Base-by-base conservation (phyloP, 2,797 vertebrate species). In the Cuniculus paca region DNA sequence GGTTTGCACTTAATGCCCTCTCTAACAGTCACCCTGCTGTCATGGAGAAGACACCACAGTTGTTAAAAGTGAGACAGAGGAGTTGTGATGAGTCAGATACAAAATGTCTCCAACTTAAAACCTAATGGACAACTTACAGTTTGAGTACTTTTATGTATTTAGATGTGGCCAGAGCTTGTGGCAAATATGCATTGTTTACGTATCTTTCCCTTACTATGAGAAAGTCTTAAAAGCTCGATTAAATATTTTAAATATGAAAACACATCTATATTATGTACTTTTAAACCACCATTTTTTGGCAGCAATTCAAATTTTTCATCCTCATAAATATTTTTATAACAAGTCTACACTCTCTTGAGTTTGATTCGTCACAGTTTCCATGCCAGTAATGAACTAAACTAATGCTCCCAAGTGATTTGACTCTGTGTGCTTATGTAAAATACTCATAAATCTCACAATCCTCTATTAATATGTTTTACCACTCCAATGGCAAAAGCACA, bases 401-500 rank as follows among this genome's bases (percentile, higher is more conserved):
- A 26, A 54, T 70, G 24, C 3, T 4, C 45, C 36, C 45, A 79
- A 95, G 0, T 60, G 78, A 95, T 12, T 39, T 77, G 31, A 81
- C 6, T 75, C 87, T 13, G 65, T 82, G 17, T 87, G 52, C n/a
- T 54, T 36, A 56, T 78, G 13, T 56, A 83, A 96, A 96, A 79
- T 20, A 48, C 0, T 0, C 56, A 88, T 90, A 42, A 58, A 96
- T 19, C 74, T 90, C 8, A 91, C 12, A 54, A 19, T 78, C 72
- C 26, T 91, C 28, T 56, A 82, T 98, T 98, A 99, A 97, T 99
- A 99, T 88, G 99, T 99, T 95, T 99, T n/a, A 94, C 99, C 99
- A 99, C 92, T 99, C 99, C 2, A 94, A 98, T 98, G 99, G 98
- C 97, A 99, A 99, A 98, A 99, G 88, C 96, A 99, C 99, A 97